Percentiles rank a stretch among this genome's conserved stretches.
Evolutionary conservation across 1,140 invertebrate genomes (phyloP).

Genomic region (Leguminivora glycinivorella): DNA sequence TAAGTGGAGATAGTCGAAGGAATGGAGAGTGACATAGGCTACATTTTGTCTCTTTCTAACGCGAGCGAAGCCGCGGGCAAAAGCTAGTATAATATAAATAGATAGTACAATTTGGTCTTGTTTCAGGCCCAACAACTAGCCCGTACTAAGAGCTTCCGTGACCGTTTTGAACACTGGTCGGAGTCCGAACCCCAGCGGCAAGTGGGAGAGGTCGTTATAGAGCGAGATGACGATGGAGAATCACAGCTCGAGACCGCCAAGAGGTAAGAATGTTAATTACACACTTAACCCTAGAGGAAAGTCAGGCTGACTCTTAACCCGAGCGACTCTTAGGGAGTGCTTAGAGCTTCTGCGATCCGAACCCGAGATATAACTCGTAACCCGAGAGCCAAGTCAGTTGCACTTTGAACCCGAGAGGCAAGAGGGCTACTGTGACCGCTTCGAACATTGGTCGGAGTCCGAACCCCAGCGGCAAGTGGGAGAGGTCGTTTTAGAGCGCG

Average conservation of each 20-base stretch:
- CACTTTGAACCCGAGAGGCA: too few species aligned
- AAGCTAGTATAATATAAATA: too few species aligned
- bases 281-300: background rate
- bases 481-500: constrained; percentile 43
- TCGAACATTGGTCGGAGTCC: constrained; percentile 93
- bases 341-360: too few species aligned
- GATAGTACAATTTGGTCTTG: too few species aligned
- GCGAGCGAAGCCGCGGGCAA: too few species aligned
- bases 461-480: constrained; percentile 76
- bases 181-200: constrained; percentile 81
- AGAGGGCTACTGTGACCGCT: constrained; percentile 90
- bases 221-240: constrained; percentile 64
- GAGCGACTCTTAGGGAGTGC: too few species aligned
- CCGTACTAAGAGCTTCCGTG: constrained; percentile 91
- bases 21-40: too few species aligned
- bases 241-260: constrained; percentile 73
- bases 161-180: constrained; percentile 96
- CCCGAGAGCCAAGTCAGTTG: too few species aligned
- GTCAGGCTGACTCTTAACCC: too few species aligned
- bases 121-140: constrained; percentile 87
- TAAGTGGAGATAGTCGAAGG: too few species aligned
- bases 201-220: constrained; percentile 41
- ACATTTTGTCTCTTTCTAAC: too few species aligned
- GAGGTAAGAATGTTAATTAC: constrained; percentile 47
- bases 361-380: too few species aligned